A percentile compares a stretch with the other conserved stretches of the same genome.
These are phyloP conservation scores for Euschistus heros DNA, from an alignment of 1,140 invertebrate species.

Conservation along the genomic window DNA sequence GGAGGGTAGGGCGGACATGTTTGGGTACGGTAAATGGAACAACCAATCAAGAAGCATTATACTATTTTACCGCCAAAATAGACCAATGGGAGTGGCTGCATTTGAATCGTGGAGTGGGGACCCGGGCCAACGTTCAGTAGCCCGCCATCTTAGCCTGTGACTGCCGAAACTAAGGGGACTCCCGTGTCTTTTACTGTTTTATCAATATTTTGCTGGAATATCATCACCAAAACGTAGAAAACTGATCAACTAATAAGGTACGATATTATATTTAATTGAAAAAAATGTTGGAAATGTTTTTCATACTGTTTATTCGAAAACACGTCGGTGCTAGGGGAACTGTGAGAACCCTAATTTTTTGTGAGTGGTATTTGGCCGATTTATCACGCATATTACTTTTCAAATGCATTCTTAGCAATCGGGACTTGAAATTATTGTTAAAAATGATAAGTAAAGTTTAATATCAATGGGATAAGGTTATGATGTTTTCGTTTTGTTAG, in stretches of 20 bases:
- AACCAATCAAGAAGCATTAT: too few relatives aligned
- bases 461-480: slow-evolving; percentile 13
- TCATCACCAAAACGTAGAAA: too few relatives aligned
- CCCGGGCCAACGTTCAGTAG: slow-evolving; percentile 6
- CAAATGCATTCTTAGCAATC: background rate
- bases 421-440: background rate
- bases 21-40: background rate
- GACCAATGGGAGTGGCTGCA: background rate
- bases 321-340: background rate
- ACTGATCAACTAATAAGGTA: background rate
- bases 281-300: background rate
- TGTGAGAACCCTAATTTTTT: background rate
- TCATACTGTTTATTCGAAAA: background rate
- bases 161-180: background rate
- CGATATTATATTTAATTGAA: background rate
- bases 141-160: slow-evolving; percentile 11
- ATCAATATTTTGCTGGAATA: background rate
- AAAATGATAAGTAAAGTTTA: background rate
- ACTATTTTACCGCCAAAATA: background rate
- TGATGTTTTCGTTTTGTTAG: slow-evolving; percentile 17
- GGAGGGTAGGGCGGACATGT: slow-evolving; percentile 10
- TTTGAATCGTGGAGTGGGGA: background rate
- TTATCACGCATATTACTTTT: background rate
- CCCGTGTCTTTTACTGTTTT: background rate
- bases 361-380: background rate